phyloP scores from a whole-genome alignment of 2,113 vertebrate genomes.

The Riparia riparia region DNA sequence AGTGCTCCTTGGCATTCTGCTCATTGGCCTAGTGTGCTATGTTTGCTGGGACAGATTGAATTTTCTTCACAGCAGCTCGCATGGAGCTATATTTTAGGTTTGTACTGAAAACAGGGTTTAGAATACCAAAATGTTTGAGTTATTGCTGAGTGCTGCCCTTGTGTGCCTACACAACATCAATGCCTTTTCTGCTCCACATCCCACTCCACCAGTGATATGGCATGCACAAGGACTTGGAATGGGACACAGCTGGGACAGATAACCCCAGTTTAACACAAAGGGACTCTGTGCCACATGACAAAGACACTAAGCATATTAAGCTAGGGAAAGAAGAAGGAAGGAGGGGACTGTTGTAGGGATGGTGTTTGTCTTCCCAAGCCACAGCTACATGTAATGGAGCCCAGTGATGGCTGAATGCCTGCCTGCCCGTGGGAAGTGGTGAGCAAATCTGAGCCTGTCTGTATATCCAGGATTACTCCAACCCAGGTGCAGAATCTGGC shows the following conservation, averaged over 20 bases:
- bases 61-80: neutral
- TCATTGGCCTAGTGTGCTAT: neutral
- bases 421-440: neutral
- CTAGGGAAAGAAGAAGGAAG: neutral
- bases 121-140: neutral
- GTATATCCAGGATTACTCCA: neutral
- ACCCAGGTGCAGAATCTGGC: neutral
- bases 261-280: neutral
- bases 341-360: neutral
- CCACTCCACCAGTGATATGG: neutral
- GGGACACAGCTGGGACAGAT: neutral
- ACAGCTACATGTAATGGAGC: neutral
- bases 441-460: neutral
- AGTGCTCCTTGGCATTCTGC: neutral
- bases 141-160: neutral
- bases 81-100: neutral
- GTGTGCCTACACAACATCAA: neutral
- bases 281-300: neutral
- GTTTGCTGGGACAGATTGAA: neutral
- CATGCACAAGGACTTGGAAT: neutral
- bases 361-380: neutral
- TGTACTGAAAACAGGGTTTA: neutral
- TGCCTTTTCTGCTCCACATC: neutral
- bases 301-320: neutral
- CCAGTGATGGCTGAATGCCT: rapidly evolving